Percentiles rank a stretch among this genome's conserved stretches.
These are phyloP conservation scores for Conus canariensis DNA, from an alignment of 2,888 invertebrate species.

Conservation along the genomic window DNA sequence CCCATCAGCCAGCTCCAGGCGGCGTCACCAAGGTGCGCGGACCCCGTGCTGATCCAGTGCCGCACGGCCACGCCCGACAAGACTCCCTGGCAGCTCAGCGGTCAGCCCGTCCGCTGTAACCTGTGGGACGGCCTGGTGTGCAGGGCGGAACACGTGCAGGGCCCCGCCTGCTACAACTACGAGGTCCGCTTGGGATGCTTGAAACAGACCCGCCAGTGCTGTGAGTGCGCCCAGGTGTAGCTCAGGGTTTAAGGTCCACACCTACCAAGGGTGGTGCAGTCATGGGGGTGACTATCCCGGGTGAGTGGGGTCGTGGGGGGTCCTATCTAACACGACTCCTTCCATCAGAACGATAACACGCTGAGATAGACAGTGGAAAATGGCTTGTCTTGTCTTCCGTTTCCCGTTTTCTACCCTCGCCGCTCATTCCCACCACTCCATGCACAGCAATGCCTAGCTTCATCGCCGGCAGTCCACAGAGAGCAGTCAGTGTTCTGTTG, in stretches of 20 bases:
- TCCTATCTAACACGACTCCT: too few species aligned
- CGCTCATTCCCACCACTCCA: too few species aligned
- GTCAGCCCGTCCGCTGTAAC: constrained; percentile 69
- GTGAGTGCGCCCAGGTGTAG: constrained; percentile 55
- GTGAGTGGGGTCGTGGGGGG: too few species aligned
- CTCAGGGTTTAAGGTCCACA: background rate
- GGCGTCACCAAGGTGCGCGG: constrained; percentile 59
- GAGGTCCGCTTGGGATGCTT: constrained; percentile 68
- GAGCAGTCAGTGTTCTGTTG: too few species aligned
- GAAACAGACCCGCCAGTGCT: constrained; percentile 64
- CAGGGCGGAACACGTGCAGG: constrained; percentile 72
- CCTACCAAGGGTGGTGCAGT: background rate
- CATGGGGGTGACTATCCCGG: too few species aligned
- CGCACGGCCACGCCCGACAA: constrained; percentile 63
- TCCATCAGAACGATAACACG: too few species aligned
- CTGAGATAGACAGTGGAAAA: too few species aligned
- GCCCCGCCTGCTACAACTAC: constrained; percentile 65
- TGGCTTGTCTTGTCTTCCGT: too few species aligned
- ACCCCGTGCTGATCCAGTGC: constrained; percentile 73
- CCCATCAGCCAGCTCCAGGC: constrained; percentile 66
- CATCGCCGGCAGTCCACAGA: too few species aligned
- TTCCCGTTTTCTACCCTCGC: too few species aligned
- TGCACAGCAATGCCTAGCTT: too few species aligned
- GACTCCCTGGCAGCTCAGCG: constrained; percentile 58
- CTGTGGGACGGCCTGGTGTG: constrained; percentile 88